Base-by-base conservation (phyloP, 2,797 vertebrate genomes). In the Atherinosoma microstoma region DNA sequence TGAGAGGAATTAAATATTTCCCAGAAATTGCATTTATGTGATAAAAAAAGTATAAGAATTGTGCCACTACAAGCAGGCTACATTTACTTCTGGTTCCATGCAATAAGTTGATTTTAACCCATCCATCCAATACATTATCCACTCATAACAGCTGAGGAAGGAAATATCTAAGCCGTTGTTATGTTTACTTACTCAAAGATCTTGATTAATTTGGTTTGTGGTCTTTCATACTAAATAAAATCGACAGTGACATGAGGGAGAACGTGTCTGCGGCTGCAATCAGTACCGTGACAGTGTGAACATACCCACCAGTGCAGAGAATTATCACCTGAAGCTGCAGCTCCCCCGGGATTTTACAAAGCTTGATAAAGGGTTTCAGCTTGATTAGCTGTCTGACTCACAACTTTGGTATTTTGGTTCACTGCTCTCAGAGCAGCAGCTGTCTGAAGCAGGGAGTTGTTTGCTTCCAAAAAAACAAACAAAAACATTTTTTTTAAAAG, bases 291-390 rank as follows among this genome's bases (percentile, higher is more conserved):
- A 61, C 40, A 30, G 9, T 68, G 24, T 75, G 59, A 64, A 58
- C 3, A 12, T 20, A 34, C 38, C 29, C 15, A 15, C 29, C 24
- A 51, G 40, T 58, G 30, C 40, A 58, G 53, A 75, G 27, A 75
- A 64, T 71, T 75, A 64, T 67, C 47, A 67, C 63, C 54, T 71
- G 8, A 64, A 59, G 47, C 67, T 54, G 42, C 54, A 40, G 45
- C 60, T 29, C 53, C 27, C 40, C 8, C 51, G 30, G 29, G 30
- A 13, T 47, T 54, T 47, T 58, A 22, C 47, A 3, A 63, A 63
- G 49, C 27, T 5, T 49, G 63, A 71, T 49, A 67, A 62, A 66
- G 71, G 57, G n/a, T 51, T 62, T 75, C 54, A 51, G 42, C 42
- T 45, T 67, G 54, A 70, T 60, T 79, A 58, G 65, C 42, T 67